Base-by-base conservation (phyloP, 2,113 vertebrate genomes). In the Talpa occidentalis region DNA sequence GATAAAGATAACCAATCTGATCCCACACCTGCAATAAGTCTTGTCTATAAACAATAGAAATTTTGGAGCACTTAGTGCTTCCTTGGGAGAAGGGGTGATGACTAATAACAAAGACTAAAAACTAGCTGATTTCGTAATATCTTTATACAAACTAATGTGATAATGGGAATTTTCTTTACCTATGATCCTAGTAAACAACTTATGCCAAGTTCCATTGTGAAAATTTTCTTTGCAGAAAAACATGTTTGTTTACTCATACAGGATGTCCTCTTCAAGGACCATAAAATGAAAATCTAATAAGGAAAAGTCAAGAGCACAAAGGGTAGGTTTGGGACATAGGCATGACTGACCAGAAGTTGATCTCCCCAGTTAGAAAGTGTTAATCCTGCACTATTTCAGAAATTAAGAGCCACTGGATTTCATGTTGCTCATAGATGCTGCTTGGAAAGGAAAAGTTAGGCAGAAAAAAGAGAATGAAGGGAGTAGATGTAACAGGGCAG, bases 11-110 rank as follows among this genome's bases (percentile, higher is more conserved):
- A 76, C 64, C 10, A 37, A 80, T 78, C 67, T 86, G 26, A 89
- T 78, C 47, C n/a, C 64, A 78, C 85, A 70, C 40, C 56, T 96
- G 70, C 19, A 91, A 28, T 40, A 60, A 93, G n/a, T 15, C 15
- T 93, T 83, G 35, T 40, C 30, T 83, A 59, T 83, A 93, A 93
- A 94, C 82, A 94, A 66, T 35, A 87, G 95, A 96, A 95, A 96
- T 70, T 94, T 82, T 62, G 21, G 64, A 95, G 56, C 17, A 88
- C 22, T 88, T 30, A 21, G 10, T 47, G 35, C 37, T 94, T 94
- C 66, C 67, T 26, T 49, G 60, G 64, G 74, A 72, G 32, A 88
- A 15, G 44, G 19, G 42, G 28, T 69, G n/a, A 90, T 70, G 70
- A 96, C 37, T 81, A 93, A 93, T 79, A 93, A 86, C 59, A 89